Evolutionary conservation across 2,797 vertebrate species (phyloP).

Genomic region (Otolemur crassicaudatus): DNA sequence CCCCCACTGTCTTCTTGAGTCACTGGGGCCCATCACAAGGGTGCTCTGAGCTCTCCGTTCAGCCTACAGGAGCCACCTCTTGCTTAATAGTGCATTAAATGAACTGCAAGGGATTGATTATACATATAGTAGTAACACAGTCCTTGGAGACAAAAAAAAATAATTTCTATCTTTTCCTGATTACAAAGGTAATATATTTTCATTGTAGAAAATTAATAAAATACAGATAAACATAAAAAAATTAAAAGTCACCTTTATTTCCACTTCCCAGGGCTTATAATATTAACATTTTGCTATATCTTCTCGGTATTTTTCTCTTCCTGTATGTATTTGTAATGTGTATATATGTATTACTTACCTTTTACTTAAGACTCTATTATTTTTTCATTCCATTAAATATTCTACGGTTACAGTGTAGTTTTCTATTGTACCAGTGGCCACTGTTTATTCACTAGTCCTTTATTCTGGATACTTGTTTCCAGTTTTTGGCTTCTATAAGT

Average conservation of each 20-base stretch:
- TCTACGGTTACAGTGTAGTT: not conserved
- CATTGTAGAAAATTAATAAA: slow-evolving; percentile 10
- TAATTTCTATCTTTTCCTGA: not conserved
- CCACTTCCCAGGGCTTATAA: not conserved
- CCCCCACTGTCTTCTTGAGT: not conserved
- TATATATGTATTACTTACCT: no score
- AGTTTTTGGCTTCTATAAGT: not conserved
- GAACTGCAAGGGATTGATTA: not conserved
- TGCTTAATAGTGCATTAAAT: not conserved
- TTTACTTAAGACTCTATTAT: not conserved
- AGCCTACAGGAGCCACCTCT: not conserved
- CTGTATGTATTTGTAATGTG: not conserved
- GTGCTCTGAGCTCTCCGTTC: not conserved
- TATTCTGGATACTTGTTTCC: not conserved
- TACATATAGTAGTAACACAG: not conserved
- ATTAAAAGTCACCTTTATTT: not conserved
- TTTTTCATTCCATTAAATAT: not conserved
- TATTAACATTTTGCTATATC: not conserved
- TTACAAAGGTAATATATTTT: not conserved
- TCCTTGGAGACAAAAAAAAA: not conserved
- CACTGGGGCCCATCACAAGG: not conserved
- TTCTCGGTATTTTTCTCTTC: not conserved
- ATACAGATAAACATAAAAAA: not conserved
- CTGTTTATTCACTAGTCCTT: not conserved
- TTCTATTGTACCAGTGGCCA: not conserved